These are phyloP conservation scores for Eumaeus atala DNA, from an alignment of 1,140 invertebrate genomes.

Conservation along the genomic window DNA sequence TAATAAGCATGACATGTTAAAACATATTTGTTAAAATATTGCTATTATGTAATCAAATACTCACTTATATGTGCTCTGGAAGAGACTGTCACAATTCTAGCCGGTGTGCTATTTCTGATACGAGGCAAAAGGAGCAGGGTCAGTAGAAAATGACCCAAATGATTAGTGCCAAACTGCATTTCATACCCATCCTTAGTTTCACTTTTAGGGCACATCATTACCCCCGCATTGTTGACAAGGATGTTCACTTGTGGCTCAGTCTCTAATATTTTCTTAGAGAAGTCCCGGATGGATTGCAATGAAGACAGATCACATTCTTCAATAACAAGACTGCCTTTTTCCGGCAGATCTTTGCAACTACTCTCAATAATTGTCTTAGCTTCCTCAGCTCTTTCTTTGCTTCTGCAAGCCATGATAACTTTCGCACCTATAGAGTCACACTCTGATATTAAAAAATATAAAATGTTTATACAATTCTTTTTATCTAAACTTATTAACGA, in stretches of 20 bases:
- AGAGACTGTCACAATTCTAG: conserved; percentile 76
- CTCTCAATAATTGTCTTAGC: conserved; percentile 69
- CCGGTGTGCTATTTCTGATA: conserved; percentile 76
- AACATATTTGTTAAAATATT: no score
- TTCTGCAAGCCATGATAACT: conserved; percentile 86
- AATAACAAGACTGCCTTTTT: conserved; percentile 75
- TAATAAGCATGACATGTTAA: no score
- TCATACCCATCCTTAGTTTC: conserved; percentile 88
- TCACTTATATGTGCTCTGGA: conserved; percentile 69
- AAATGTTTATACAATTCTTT: neutral
- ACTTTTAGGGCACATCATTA: conserved; percentile 81
- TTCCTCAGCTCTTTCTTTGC: conserved; percentile 71
- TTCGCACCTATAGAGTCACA: conserved; percentile 75
- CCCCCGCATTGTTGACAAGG: conserved; percentile 88
- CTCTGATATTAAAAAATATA: neutral
- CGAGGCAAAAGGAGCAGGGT: conserved; percentile 84
- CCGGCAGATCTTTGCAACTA: conserved; percentile 53
- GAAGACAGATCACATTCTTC: conserved; percentile 82
- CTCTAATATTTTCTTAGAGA: conserved; percentile 77
- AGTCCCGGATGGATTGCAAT: conserved; percentile 82
- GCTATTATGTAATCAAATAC: conserved; percentile 23
- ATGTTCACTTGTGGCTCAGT: conserved; percentile 79
- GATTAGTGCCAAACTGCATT: conserved; percentile 86
- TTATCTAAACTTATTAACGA: no score
- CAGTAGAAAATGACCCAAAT: conserved; percentile 89